These are phyloP conservation scores for Oreortyx pictus DNA, from an alignment of 2,797 vertebrate species.

Conservation along the genomic window DNA sequence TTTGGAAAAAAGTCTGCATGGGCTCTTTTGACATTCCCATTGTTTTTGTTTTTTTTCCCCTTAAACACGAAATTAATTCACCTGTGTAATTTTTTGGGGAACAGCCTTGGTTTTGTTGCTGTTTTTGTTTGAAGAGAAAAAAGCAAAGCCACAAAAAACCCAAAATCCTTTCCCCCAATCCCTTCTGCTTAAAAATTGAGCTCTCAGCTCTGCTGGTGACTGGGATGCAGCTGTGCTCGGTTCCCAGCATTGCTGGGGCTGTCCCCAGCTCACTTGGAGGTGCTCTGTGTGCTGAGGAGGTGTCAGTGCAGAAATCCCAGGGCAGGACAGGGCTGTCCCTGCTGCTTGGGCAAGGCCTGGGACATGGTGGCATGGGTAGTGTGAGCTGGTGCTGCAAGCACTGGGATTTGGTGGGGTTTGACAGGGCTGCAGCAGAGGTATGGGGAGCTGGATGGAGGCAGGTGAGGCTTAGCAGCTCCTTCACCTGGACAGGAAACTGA, in stretches of 20 bases:
- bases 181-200: background rate
- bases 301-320: background rate
- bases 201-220: background rate
- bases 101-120: background rate
- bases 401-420: background rate
- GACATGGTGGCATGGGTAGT: rapidly evolving
- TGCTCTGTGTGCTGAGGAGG: background rate
- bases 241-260: background rate
- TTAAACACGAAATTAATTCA: background rate
- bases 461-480: rapidly evolving
- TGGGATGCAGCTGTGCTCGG: slow-evolving; percentile 7
- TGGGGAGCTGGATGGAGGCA: background rate
- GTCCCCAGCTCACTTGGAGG: background rate
- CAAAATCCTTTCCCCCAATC: background rate
- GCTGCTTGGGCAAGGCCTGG: background rate
- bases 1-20: background rate
- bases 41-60: background rate
- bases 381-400: rapidly evolving
- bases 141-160: background rate
- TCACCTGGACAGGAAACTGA: background rate
- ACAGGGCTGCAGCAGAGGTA: background rate
- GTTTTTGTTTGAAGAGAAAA: slow-evolving; percentile 18
- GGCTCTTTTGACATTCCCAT: slow-evolving; percentile 28
- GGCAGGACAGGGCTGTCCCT: background rate
- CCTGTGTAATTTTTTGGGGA: slow-evolving; percentile 42